phyloP scores from a whole-genome alignment of 1,140 invertebrate genomes.

The Zaprionus kolodkinae region DNA sequence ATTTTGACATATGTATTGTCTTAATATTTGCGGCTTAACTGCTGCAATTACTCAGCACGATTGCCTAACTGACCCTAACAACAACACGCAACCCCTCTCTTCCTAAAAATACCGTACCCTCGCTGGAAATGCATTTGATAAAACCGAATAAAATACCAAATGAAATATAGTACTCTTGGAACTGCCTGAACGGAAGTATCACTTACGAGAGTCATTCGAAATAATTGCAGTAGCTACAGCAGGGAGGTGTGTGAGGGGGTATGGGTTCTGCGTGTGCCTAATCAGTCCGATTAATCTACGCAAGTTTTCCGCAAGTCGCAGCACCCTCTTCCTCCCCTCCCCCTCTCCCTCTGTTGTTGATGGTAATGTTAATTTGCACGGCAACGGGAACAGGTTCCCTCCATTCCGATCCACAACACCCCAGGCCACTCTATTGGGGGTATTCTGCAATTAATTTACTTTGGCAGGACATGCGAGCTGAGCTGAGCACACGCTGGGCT shows the following conservation, averaged over 20 bases:
- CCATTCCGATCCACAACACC: background rate
- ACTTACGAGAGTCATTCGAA: slow-evolving; percentile 80
- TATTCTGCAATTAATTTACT: slow-evolving; percentile 79
- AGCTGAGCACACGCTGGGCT: slow-evolving; percentile 55
- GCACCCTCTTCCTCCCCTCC: slow-evolving; percentile 1
- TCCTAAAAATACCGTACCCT: background rate
- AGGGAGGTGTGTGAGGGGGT: background rate
- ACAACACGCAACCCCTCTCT: too few species aligned
- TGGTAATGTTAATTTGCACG: slow-evolving; percentile 80
- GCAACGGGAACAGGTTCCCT: slow-evolving; percentile 48
- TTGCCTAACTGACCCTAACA: slow-evolving; percentile 1
- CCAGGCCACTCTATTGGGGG: background rate
- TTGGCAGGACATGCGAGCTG: slow-evolving; percentile 76
- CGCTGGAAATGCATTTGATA: slow-evolving; percentile 20
- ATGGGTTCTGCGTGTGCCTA: slow-evolving; percentile 66
- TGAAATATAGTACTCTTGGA: slow-evolving; percentile 31
- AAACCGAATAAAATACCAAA: background rate
- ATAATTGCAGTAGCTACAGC: slow-evolving; percentile 63
- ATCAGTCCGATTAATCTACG: slow-evolving; percentile 80
- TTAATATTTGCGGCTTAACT: background rate
- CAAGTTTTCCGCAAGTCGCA: slow-evolving; percentile 57
- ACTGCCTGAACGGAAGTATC: slow-evolving; percentile 66
- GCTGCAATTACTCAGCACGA: slow-evolving; percentile 2
- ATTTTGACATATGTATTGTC: background rate
- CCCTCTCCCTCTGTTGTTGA: slow-evolving; percentile 42